phyloP scores from a whole-genome alignment of 1,140 invertebrate genomes.

The Drosophila parvula region DNA sequence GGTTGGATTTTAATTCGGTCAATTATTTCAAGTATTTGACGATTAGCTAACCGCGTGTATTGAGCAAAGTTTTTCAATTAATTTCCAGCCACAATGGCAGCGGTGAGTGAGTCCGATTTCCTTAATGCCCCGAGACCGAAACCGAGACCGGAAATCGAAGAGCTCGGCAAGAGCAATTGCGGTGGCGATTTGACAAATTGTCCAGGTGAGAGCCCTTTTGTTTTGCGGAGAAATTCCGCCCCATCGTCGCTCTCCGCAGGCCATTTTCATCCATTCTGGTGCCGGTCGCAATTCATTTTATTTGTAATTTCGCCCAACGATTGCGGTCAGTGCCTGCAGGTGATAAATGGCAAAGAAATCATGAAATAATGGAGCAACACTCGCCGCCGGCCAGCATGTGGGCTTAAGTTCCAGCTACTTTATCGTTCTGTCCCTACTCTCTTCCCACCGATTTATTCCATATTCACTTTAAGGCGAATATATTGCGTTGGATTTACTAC shows the following conservation, averaged over 20 bases:
- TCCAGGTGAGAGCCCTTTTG: conserved; percentile 67
- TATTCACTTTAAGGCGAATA: conserved; percentile 24
- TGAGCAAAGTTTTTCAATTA: conserved; percentile 78
- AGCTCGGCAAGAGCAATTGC: conserved; percentile 68
- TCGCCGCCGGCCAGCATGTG: conserved; percentile 55
- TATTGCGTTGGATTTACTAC: conserved; percentile 9
- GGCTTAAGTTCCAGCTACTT: conserved; percentile 54
- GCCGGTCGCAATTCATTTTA: conserved; percentile 52
- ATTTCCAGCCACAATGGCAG: conserved; percentile 59
- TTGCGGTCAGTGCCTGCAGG: conserved; percentile 58
- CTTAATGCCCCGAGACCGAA: conserved; percentile 36
- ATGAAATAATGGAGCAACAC: conserved; percentile 79
- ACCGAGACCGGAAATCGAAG: conserved; percentile 55
- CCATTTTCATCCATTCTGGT: conserved; percentile 28
- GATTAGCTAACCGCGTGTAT: conserved; percentile 60
- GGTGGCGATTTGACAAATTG: conserved; percentile 82
- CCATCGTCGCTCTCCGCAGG: neutral
- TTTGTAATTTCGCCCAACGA: conserved; percentile 67
- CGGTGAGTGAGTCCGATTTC: conserved; percentile 37
- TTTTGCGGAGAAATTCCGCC: conserved; percentile 30
- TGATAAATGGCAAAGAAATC: conserved; percentile 78
- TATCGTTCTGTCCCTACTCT: neutral
- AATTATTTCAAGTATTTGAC: conserved; percentile 80
- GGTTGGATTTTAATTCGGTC: conserved; percentile 53
- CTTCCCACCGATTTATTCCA: neutral